phyloP scores from a whole-genome alignment of 1,140 invertebrate genomes.

The Triops cancriformis region DNA sequence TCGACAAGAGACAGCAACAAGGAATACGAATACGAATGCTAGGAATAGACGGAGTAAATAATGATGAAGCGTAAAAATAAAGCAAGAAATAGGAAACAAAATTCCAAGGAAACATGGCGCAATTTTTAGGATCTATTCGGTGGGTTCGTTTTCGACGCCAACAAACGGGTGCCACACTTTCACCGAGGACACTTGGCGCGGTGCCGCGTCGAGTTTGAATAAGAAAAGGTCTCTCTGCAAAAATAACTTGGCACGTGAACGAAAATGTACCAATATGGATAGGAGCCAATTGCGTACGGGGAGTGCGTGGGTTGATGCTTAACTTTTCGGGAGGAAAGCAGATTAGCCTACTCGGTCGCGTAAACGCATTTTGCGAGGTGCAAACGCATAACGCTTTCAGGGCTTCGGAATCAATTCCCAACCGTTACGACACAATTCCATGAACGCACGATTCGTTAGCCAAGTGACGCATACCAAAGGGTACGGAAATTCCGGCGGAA shows the following conservation, averaged over 20 bases:
- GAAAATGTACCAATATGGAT: background rate
- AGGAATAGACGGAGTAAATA: too few species aligned
- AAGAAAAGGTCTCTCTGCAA: slow-evolving; percentile 5
- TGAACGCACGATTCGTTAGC: background rate
- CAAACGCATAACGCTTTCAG: too few species aligned
- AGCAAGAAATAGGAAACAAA: too few species aligned
- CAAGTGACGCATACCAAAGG: background rate
- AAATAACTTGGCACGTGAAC: background rate
- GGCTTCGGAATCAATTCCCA: background rate
- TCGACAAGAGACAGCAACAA: too few species aligned
- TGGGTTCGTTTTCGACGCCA: background rate
- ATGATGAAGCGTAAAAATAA: too few species aligned
- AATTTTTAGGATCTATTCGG: too few species aligned
- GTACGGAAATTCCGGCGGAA: background rate
- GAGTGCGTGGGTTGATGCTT: background rate
- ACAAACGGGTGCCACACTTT: background rate
- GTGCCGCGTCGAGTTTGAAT: background rate
- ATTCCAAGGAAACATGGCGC: too few species aligned
- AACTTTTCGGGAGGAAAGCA: too few species aligned
- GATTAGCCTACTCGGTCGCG: too few species aligned
- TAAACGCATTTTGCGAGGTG: too few species aligned
- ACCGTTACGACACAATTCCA: background rate
- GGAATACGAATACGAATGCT: too few species aligned
- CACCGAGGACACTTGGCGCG: background rate
- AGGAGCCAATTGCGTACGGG: background rate